Conservation (phyloP, 2,888 invertebrate genomes). For the Hypolimnas misippus region DNA sequence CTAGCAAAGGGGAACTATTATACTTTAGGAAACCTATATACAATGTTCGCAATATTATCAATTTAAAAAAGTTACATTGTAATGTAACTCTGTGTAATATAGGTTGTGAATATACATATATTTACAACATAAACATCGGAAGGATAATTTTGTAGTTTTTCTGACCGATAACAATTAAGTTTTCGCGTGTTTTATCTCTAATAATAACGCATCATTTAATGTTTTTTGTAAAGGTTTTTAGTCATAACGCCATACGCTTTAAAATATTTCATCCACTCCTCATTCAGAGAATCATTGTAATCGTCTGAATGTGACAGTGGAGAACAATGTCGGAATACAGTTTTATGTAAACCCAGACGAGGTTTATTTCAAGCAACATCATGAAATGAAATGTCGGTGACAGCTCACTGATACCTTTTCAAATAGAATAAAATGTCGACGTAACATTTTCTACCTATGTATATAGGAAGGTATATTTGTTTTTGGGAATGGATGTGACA, state of each 20-base stretch:
- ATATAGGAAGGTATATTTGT: background rate
- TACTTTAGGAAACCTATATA: too few species aligned
- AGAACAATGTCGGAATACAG: conserved; percentile 16
- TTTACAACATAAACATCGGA: too few species aligned
- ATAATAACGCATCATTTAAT: background rate
- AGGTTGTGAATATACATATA: too few species aligned
- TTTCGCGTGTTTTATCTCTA: background rate
- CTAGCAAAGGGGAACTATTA: background rate
- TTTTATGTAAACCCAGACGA: conserved; percentile 9
- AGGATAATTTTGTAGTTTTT: background rate
- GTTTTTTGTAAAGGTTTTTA: background rate
- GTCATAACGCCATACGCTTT: background rate
- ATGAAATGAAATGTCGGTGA: conserved; percentile 20
- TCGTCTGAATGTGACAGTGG: conserved; percentile 12
- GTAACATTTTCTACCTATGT: background rate
- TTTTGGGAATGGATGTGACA: background rate
- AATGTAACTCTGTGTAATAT: too few species aligned
- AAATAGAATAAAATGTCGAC: background rate
- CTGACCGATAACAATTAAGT: background rate
- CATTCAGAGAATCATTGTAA: conserved; percentile 7
- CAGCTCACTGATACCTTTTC: conserved; percentile 11
- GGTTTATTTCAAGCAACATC: conserved; percentile 5
- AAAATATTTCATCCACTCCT: background rate
- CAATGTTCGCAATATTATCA: too few species aligned
- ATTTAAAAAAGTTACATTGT: too few species aligned